Evolutionary conservation across 1,140 invertebrate genomes (phyloP).

Genomic region (Capitella teleta): DNA sequence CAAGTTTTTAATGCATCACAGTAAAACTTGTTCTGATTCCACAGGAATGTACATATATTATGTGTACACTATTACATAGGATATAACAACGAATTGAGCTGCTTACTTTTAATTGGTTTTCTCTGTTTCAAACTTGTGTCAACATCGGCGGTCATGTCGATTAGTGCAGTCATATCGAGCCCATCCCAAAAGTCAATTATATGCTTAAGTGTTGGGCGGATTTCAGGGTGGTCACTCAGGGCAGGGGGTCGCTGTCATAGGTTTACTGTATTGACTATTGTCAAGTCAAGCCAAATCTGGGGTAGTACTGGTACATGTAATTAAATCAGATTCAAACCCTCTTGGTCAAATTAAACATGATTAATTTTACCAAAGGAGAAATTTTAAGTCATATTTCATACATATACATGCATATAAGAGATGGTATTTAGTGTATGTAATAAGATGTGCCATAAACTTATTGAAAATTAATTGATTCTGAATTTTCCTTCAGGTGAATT

Average conservation of each 20-base stretch:
- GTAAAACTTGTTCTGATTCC: not conserved
- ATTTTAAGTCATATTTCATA: not conserved
- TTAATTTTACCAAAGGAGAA: not conserved
- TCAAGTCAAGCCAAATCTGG: too few species aligned
- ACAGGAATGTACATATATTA: not conserved
- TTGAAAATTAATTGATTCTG: not conserved
- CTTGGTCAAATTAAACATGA: not conserved
- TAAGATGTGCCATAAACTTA: not conserved
- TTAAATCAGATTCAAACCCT: not conserved
- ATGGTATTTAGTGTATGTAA: not conserved
- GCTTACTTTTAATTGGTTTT: not conserved
- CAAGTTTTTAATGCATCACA: not conserved
- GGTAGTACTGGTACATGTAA: not conserved
- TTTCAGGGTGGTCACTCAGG: not conserved
- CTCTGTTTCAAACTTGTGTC: not conserved
- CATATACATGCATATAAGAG: not conserved
- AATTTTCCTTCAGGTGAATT: constrained; percentile 51
- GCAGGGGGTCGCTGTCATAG: not conserved
- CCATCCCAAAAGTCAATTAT: not conserved
- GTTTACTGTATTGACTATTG: too few species aligned
- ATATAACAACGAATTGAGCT: not conserved
- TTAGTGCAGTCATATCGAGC: not conserved
- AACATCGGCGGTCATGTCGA: not conserved
- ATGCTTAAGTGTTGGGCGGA: too few species aligned
- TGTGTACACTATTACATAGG: not conserved